Conservation (phyloP, 2,888 invertebrate species). For the Coremacera marginata region DNA sequence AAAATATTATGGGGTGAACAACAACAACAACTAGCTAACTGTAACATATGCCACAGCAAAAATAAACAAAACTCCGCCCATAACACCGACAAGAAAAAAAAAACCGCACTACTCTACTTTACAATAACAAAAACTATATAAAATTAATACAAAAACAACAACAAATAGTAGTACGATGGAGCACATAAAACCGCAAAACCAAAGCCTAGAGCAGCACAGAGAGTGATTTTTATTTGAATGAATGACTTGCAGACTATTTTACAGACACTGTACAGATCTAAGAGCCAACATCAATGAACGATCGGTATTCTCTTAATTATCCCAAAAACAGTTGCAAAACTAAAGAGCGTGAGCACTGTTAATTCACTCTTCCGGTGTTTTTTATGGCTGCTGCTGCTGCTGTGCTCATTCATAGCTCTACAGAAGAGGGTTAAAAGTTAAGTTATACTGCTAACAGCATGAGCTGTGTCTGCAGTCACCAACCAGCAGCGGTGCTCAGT, state of each 20-base stretch:
- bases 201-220: not conserved
- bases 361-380: slow-evolving; percentile 13
- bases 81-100: not conserved
- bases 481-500: not conserved
- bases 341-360: slow-evolving; percentile 18
- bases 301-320: not conserved
- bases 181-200: slow-evolving; percentile 6
- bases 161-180: not conserved
- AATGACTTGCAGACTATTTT: not conserved
- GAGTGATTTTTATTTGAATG: not conserved
- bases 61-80: slow-evolving; percentile 36
- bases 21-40: slow-evolving; percentile 16
- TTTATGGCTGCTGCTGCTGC: not conserved
- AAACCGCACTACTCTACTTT: not conserved
- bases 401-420: not conserved
- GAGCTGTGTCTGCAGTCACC: not conserved
- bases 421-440: slow-evolving; percentile 1
- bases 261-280: not conserved
- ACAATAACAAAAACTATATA: not conserved
- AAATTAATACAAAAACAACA: not conserved
- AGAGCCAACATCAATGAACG: not conserved
- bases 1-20: not conserved
- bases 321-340: not conserved
- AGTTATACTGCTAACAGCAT: slow-evolving; percentile 1
- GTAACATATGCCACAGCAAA: slow-evolving; percentile 17